Evolutionary conservation across 2,113 vertebrate species (phyloP), one percentile per base, ranked within the genome.

Genomic region (Pholis gunnellus): DNA sequence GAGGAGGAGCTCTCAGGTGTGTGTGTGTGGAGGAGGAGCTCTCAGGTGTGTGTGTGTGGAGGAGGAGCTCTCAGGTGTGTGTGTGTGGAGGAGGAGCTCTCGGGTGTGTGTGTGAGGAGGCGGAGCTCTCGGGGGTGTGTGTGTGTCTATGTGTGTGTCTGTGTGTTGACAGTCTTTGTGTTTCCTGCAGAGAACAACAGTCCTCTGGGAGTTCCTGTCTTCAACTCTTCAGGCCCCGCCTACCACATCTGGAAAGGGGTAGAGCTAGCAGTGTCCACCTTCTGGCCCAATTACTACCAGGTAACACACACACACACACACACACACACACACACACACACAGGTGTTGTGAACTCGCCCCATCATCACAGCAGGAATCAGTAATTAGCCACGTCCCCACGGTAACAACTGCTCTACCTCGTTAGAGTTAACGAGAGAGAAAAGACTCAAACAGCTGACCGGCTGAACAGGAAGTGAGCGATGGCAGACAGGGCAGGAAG

Each of bases 211-310:
- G 94, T 95, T 75, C 95, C 97, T 0, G 92, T 99, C 61, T 98
- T 97, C 94, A 99, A 99, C 88, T 90, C 96, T 1, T 97, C 98
- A 18, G 95, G 95, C 78, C 94, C 94, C 13, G 93, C 96, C 3
- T 94, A 95, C 29, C 94, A 96, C 52, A 92, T 91, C 15, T 99
- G 98, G 98, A 96, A 93, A 83, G 95, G 92, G 86, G 96, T 97
- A 68, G 98, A 99, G 82, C 94, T 99, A 88, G 98, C 98, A 56
- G 96, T 99, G 78, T 99, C 97, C 89, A 99, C 96, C 9, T 99
- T 99, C 94, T 99, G 98, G 98, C 98, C 98, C 10, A 97, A 97
- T 83, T 96, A 96, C 88, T 99, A 99, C 94, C 97, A 99, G 97
- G 98, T 98, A 95, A 72, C n/a, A 18, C 38, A 40, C 56, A 69